Percentiles rank a stretch among this genome's conserved stretches.
Evolutionary conservation across 2,113 vertebrate genomes (phyloP).

Genomic region (Stegostoma tigrinum): DNA sequence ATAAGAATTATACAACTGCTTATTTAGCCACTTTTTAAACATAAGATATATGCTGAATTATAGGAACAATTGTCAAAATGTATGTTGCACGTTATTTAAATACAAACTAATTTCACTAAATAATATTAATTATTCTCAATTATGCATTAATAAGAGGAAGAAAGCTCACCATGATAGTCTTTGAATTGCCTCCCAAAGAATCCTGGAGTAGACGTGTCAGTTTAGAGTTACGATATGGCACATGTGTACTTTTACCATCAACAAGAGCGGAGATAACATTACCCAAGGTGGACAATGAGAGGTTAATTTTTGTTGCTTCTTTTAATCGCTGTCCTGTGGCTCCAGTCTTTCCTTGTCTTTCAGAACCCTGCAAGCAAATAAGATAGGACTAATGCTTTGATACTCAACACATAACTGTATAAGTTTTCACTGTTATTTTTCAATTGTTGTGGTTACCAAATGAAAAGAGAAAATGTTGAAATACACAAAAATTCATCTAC

Average conservation of each 20-base stretch:
- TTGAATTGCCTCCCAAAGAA: slow-evolving; percentile 94
- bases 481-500: not conserved
- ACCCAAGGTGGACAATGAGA: slow-evolving; percentile 90
- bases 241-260: slow-evolving; percentile 95
- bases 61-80: not conserved
- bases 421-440: not conserved
- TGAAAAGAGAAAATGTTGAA: not conserved
- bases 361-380: slow-evolving; percentile 73
- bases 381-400: not conserved
- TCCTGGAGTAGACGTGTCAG: slow-evolving; percentile 91
- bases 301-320: slow-evolving; percentile 96
- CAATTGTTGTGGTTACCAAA: not conserved
- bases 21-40: not conserved
- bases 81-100: not conserved
- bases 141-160: not conserved
- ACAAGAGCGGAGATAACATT: slow-evolving; percentile 98
- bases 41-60: not conserved
- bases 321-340: slow-evolving; percentile 93
- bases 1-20: not conserved
- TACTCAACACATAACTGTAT: not conserved
- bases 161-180: slow-evolving; percentile 92
- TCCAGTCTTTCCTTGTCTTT: slow-evolving; percentile 94
- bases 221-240: slow-evolving; percentile 96
- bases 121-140: not conserved
- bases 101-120: not conserved